A percentile compares a stretch with the other conserved stretches of the same genome.
These are phyloP conservation scores for Creontiades dilutus DNA, from an alignment of 2,888 invertebrate genomes.

Conservation along the genomic window DNA sequence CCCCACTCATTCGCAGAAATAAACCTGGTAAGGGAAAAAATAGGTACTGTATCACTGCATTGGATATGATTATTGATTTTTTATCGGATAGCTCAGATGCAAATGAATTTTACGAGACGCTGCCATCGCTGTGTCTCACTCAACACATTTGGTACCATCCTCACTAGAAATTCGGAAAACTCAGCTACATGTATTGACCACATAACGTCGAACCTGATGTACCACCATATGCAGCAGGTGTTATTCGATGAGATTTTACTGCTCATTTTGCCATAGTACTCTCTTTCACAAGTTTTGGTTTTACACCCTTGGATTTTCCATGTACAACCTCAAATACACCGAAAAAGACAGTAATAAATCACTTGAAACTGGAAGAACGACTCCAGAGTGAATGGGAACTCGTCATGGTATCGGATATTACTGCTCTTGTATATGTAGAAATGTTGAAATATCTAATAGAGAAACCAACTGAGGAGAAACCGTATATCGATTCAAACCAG, in stretches of 20 bases:
- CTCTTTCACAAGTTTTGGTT: background rate
- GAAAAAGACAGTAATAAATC: background rate
- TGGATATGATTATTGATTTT: slow-evolving; percentile 1
- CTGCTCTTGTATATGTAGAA: background rate
- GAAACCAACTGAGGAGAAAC: slow-evolving; percentile 14
- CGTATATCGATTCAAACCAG: background rate
- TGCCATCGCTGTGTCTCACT: background rate
- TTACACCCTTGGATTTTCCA: background rate
- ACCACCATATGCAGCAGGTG: slow-evolving; percentile 27
- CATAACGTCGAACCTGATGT: background rate
- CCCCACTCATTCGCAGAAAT: too few species aligned
- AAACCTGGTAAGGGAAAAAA: background rate
- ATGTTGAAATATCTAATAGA: background rate
- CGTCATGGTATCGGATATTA: background rate
- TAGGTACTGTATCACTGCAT: background rate
- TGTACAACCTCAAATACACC: background rate
- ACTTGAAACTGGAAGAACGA: background rate
- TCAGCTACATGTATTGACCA: slow-evolving; percentile 27
- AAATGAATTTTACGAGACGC: background rate
- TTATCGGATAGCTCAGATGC: background rate
- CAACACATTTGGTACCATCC: slow-evolving; percentile 33
- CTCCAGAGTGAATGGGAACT: background rate
- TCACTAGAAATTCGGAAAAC: background rate
- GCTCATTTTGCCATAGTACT: background rate
- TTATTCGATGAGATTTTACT: slow-evolving; percentile 1